These are phyloP conservation scores for Recurvirostra avosetta DNA, from an alignment of 2,113 vertebrate species.

Conservation along the genomic window DNA sequence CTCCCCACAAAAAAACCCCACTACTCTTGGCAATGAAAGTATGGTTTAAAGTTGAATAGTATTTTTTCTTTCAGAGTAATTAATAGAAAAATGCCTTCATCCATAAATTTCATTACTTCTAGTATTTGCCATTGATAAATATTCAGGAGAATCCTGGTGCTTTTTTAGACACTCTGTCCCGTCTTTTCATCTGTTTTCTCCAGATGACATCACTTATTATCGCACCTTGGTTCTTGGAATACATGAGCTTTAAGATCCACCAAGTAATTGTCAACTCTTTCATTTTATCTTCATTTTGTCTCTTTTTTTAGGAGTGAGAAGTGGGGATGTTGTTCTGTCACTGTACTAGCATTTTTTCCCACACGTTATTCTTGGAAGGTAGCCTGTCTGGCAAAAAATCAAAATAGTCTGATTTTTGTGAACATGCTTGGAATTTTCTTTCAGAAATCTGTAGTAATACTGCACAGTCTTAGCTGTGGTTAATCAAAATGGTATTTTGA, in stretches of 20 bases:
- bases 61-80: neutral
- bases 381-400: constrained; percentile 58
- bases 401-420: constrained; percentile 47
- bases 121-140: neutral
- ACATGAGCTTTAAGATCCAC: neutral
- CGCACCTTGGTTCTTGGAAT: neutral
- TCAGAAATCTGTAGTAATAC: constrained; percentile 12
- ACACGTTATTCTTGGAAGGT: constrained; percentile 60
- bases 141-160: neutral
- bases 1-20: neutral
- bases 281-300: constrained; percentile 42
- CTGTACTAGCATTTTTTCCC: constrained; percentile 35
- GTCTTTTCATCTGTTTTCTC: neutral
- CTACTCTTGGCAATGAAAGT: neutral
- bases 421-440: constrained; percentile 45
- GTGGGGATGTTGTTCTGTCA: constrained; percentile 16
- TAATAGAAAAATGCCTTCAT: neutral
- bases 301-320: constrained; percentile 33
- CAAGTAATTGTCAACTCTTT: constrained; percentile 17
- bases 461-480: neutral
- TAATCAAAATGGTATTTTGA: neutral
- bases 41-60: neutral
- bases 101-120: neutral
- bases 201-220: neutral
- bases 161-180: neutral